Conservation (phyloP, 2,113 vertebrate species). For the Malurus alboscapulatus region DNA sequence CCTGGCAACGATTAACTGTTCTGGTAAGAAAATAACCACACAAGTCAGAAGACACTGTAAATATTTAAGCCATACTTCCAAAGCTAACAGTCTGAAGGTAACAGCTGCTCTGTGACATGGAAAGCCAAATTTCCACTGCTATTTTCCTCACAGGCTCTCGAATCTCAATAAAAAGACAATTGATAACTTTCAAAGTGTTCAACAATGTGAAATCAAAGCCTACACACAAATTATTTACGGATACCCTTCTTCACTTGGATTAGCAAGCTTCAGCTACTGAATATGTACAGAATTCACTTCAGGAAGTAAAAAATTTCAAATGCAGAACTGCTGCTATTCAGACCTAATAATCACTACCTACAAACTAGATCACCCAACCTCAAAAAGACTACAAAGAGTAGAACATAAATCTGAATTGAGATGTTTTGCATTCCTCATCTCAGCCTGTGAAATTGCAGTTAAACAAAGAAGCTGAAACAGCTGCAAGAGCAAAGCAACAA, state of each 20-base stretch:
- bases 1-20: conserved; percentile 26
- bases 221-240: not conserved
- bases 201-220: not conserved
- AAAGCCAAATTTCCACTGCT: not conserved
- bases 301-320: not conserved
- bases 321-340: not conserved
- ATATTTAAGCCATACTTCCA: conserved; percentile 21
- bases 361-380: not conserved
- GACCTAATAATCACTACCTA: not conserved
- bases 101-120: not conserved
- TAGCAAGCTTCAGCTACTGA: not conserved
- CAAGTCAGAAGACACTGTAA: conserved; percentile 2
- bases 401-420: not conserved
- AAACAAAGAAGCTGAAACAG: conserved; percentile 2
- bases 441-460: not conserved
- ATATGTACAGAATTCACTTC: not conserved
- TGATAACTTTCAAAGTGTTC: not conserved
- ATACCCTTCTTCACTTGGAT: not conserved
- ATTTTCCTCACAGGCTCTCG: not conserved
- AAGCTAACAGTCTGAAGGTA: not conserved
- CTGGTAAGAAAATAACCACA: not conserved
- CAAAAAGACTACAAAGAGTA: not conserved
- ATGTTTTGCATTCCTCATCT: not conserved
- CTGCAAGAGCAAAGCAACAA: not conserved
- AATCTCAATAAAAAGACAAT: not conserved